These are phyloP conservation scores for Oreochromis aureus DNA, from an alignment of 2,113 vertebrate species.

Conservation along the genomic window DNA sequence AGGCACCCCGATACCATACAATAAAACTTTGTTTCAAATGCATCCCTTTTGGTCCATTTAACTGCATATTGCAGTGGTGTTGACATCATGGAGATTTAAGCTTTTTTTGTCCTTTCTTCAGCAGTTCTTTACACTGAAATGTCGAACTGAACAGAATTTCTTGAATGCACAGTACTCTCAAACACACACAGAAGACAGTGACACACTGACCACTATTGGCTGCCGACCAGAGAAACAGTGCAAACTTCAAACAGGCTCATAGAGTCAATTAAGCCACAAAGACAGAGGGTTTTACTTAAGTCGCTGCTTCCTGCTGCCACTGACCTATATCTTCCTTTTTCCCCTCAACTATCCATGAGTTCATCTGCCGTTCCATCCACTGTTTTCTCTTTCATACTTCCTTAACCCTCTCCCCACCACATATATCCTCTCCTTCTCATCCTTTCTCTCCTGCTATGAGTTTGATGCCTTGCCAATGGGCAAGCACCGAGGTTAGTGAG, in stretches of 20 bases:
- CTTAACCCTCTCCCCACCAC: background rate
- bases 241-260: constrained; percentile 39
- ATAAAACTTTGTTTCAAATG: constrained; percentile 5
- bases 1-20: background rate
- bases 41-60: background rate
- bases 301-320: constrained; percentile 33
- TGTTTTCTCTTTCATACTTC: constrained; percentile 8
- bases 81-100: background rate
- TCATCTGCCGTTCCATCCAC: background rate
- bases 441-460: background rate
- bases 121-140: background rate
- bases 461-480: constrained; percentile 42
- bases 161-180: background rate
- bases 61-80: background rate
- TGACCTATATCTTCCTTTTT: constrained; percentile 28
- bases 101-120: background rate
- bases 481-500: constrained; percentile 16
- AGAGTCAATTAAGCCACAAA: constrained; percentile 37
- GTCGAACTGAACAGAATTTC: background rate
- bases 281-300: constrained; percentile 39
- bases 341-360: background rate
- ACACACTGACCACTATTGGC: constrained; percentile 13
- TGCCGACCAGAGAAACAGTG: constrained; percentile 17
- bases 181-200: background rate
- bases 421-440: background rate